phyloP scores from a whole-genome alignment of 2,113 vertebrate species.

The Cervus canadensis region DNA sequence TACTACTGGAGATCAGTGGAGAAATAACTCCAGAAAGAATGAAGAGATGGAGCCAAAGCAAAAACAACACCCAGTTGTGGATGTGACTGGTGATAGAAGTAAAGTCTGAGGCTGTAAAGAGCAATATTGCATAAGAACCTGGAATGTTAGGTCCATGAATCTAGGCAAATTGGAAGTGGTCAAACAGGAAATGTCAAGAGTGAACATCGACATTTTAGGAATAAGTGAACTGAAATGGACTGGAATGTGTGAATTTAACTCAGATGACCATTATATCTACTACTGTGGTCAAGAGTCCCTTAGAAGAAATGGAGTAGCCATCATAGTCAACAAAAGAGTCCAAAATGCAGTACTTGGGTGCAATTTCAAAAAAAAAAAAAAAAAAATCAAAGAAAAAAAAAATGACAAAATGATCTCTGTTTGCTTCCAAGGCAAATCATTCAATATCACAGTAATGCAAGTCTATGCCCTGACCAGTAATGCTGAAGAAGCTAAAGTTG shows the following conservation, averaged over 20 bases:
- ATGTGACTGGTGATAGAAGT: background rate
- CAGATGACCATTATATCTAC: background rate
- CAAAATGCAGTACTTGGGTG: background rate
- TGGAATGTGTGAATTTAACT: background rate
- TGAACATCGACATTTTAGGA: background rate
- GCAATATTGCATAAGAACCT: background rate
- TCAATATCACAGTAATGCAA: background rate
- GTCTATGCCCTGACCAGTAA: background rate
- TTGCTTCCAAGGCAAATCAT: background rate
- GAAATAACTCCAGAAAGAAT: background rate
- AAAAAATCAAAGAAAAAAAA: background rate
- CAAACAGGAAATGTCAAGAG: background rate
- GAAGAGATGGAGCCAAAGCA: background rate
- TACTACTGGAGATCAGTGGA: background rate
- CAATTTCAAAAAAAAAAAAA: background rate
- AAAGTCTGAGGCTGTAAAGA: background rate
- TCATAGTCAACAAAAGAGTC: background rate
- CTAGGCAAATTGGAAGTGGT: background rate
- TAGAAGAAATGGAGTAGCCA: background rate
- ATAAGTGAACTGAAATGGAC: background rate
- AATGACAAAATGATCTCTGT: background rate
- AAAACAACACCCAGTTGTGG: background rate
- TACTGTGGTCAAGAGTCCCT: background rate
- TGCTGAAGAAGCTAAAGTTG: background rate
- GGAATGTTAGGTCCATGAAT: background rate